Evolutionary conservation across 2,797 vertebrate genomes (phyloP).

Genomic region (Pogonophryne albipinna): DNA sequence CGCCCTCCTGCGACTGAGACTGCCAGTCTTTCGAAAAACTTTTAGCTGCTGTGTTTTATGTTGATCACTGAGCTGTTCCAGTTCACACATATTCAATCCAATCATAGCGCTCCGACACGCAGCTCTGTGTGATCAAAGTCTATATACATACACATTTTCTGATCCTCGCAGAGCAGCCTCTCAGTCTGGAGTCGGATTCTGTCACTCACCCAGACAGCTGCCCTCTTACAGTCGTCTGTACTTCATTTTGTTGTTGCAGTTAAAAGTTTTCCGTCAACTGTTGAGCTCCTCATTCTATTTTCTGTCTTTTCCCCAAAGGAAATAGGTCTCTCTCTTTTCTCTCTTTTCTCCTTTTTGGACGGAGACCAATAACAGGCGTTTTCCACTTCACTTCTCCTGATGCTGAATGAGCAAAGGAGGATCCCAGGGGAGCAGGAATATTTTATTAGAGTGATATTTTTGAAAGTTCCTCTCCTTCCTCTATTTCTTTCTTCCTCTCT

Average conservation of each 20-base stretch:
- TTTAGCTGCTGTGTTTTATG: constrained; percentile 61
- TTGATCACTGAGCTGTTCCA: constrained; percentile 65
- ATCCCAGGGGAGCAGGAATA: constrained; percentile 81
- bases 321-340: constrained; percentile 75
- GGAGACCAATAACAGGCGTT: constrained; percentile 73
- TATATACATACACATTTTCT: constrained; percentile 38
- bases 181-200: constrained; percentile 59
- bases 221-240: constrained; percentile 75
- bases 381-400: constrained; percentile 72
- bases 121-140: constrained; percentile 64
- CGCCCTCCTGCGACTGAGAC: constrained; percentile 48
- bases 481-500: constrained; percentile 72
- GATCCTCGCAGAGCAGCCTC: constrained; percentile 56
- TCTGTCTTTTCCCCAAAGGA: constrained; percentile 71
- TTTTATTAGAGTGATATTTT: constrained; percentile 82
- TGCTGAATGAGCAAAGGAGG: constrained; percentile 80
- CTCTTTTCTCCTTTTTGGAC: constrained; percentile 61
- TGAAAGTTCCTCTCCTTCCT: constrained; percentile 67
- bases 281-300: constrained; percentile 72
- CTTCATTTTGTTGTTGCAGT: constrained; percentile 69
- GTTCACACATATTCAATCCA: constrained; percentile 61
- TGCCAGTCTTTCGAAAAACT: constrained; percentile 47
- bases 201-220: constrained; percentile 76
- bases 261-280: constrained; percentile 78
- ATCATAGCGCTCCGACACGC: constrained; percentile 39